Evolutionary conservation across 2,888 invertebrate genomes (phyloP).

Genomic region (Phanerotoma sp.): DNA sequence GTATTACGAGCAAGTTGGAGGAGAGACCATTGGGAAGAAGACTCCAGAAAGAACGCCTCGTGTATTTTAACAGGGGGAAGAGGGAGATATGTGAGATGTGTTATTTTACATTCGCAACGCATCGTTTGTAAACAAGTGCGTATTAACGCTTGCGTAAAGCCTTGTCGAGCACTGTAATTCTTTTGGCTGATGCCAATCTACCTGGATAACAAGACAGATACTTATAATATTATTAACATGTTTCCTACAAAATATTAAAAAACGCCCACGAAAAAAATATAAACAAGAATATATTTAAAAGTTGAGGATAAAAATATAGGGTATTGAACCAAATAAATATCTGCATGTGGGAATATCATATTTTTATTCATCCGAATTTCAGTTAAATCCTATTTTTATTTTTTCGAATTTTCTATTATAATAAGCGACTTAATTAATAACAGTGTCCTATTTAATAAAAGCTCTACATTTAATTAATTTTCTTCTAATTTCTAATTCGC

Average conservation of each 20-base stretch:
- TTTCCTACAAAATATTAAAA: conserved; percentile 13
- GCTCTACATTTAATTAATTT: too few relatives aligned
- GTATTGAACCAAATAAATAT: too few relatives aligned
- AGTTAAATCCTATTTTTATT: too few relatives aligned
- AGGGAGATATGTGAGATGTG: conserved; percentile 27
- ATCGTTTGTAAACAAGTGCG: conserved; percentile 33
- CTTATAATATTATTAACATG: conserved; percentile 20
- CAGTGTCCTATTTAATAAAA: too few relatives aligned
- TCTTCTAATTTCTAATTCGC: too few relatives aligned
- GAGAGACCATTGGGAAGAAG: conserved; percentile 8
- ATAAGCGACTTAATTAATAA: too few relatives aligned
- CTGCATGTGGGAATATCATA: too few relatives aligned
- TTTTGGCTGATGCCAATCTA: conserved; percentile 25
- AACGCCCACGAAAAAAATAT: not conserved
- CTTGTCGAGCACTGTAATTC: conserved; percentile 21
- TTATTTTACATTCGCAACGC: conserved; percentile 38
- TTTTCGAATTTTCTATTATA: too few relatives aligned
- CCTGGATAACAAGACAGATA: conserved; percentile 24
- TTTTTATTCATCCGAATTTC: too few relatives aligned
- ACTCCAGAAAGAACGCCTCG: conserved; percentile 30
- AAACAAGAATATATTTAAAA: not conserved
- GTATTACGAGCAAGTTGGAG: conserved; percentile 21
- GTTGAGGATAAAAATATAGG: not conserved
- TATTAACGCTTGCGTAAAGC: conserved; percentile 23
- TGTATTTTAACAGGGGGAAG: conserved; percentile 19